These are phyloP conservation scores for Hyppa rectilinea DNA, from an alignment of 2,888 invertebrate genomes.

Conservation along the genomic window DNA sequence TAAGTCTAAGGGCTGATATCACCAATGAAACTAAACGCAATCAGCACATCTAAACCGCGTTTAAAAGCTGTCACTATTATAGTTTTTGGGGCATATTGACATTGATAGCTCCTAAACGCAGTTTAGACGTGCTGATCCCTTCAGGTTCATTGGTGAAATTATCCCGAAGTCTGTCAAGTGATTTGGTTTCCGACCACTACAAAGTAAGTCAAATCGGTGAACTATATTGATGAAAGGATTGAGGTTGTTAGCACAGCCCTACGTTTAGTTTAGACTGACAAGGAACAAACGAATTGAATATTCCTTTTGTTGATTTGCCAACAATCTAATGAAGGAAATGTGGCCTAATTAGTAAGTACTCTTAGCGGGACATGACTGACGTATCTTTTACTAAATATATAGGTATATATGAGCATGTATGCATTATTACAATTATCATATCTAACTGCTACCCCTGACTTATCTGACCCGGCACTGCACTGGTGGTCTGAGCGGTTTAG, in stretches of 20 bases:
- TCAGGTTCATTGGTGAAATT: too few species aligned
- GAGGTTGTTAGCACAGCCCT: not conserved
- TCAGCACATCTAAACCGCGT: too few species aligned
- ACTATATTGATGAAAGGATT: not conserved
- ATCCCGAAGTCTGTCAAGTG: too few species aligned
- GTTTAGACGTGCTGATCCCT: too few species aligned
- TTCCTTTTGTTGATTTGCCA: slow-evolving; percentile 6
- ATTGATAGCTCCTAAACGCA: too few species aligned
- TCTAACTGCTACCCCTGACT: slow-evolving; percentile 56
- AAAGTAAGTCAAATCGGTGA: too few species aligned
- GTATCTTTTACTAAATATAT: slow-evolving; percentile 11
- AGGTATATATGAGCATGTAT: slow-evolving; percentile 1
- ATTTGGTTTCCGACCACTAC: too few species aligned
- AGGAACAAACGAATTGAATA: not conserved
- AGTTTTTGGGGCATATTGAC: too few species aligned
- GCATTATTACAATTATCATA: slow-evolving; percentile 43
- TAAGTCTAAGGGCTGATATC: too few species aligned
- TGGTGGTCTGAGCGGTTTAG: slow-evolving; percentile 58
- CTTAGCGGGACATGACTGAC: slow-evolving; percentile 29
- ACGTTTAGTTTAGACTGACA: not conserved
- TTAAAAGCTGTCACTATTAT: too few species aligned
- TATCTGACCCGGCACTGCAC: slow-evolving; percentile 52
- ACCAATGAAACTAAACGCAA: too few species aligned
- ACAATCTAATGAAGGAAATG: slow-evolving; percentile 21
- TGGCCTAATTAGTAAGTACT: slow-evolving; percentile 32